Evolutionary conservation across 1,140 invertebrate genomes (phyloP).

Genomic region (Macrocentrus cingulum): DNA sequence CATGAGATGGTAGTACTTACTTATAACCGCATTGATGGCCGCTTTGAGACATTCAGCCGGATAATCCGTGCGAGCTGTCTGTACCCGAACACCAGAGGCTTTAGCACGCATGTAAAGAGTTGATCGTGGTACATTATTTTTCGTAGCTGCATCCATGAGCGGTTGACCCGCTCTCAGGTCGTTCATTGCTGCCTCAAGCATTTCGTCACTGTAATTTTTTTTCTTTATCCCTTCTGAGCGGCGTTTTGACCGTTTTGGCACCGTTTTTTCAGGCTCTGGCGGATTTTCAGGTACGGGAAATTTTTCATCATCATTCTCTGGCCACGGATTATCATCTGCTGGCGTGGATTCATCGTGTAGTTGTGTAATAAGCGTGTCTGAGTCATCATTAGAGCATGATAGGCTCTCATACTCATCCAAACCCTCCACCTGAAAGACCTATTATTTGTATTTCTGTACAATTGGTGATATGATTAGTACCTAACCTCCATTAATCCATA

Average conservation of each 20-base stretch:
- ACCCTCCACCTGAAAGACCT: conserved; percentile 39
- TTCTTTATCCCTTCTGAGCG: conserved; percentile 41
- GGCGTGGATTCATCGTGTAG: conserved; percentile 20
- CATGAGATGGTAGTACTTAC: conserved; percentile 36
- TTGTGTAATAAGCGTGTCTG: conserved; percentile 13
- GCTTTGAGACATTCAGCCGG: conserved; percentile 54
- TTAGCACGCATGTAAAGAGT: conserved; percentile 59
- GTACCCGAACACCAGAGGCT: conserved; percentile 50
- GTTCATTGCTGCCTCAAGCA: conserved; percentile 50
- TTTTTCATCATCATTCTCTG: conserved; percentile 31
- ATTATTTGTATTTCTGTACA: conserved; percentile 13
- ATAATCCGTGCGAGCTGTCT: conserved; percentile 54
- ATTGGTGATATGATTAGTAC: not conserved
- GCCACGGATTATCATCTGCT: conserved; percentile 2
- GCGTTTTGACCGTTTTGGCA: conserved; percentile 41
- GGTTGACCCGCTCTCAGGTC: conserved; percentile 51
- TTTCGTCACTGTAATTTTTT: conserved; percentile 52
- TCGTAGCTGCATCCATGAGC: conserved; percentile 51
- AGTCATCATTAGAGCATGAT: conserved; percentile 25
- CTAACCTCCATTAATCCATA: conserved; percentile 59
- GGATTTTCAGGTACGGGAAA: conserved; percentile 5
- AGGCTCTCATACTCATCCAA: conserved; percentile 38
- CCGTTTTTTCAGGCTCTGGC: conserved; percentile 19
- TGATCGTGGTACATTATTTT: conserved; percentile 55
- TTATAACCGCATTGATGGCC: conserved; percentile 54